Base-by-base conservation (phyloP, 2,888 invertebrate species). In the Hydrotaea diabolus region DNA sequence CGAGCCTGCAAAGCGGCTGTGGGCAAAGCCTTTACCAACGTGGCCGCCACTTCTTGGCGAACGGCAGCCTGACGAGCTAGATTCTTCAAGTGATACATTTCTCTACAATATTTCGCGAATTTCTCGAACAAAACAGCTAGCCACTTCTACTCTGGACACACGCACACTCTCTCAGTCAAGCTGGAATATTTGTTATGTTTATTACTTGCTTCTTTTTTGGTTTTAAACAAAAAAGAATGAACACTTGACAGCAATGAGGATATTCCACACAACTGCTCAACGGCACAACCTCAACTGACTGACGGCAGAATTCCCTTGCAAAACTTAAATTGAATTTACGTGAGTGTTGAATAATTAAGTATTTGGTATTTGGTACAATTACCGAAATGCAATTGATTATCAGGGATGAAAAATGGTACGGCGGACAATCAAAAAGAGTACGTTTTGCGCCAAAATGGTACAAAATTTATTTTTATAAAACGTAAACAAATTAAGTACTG, bases 81-180 rank as follows among this genome's bases (percentile, higher is more conserved):
- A 90, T 94, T 94, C 92, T 95, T 96, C 87, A 96, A 92, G 91
- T 96, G 96, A 92, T 96, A 95, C 96, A 96, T 96, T 91, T 59
- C 87, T 85, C 73, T 77, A 57, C 15, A 78, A n/a, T 75, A 31
- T 3, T 76, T 75, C 80, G 46, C 74, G 26, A 69, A 74, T 72
- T 39, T 72, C 57, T 57, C 73, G 75, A 77, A 86, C 86, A 86
- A 71, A 74, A 76, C 59, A 39, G 66, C 62, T 76, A 69, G 81
- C 79, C 64, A 43, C 55, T n/a, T n/a, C n/a, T 49, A 80, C 66
- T 64, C 49, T 26, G n/a, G 46, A 69, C 84, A 82, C 46, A 71
- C 77, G 55, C 31, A 31, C 31, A 4, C 31, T 31, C 31, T n/a
- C n/a, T n/a, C n/a, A n/a, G n/a, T n/a, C 31, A 31, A 31, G 2